Base-by-base conservation (phyloP, 2,113 vertebrate species). In the Amphiprion ocellaris region DNA sequence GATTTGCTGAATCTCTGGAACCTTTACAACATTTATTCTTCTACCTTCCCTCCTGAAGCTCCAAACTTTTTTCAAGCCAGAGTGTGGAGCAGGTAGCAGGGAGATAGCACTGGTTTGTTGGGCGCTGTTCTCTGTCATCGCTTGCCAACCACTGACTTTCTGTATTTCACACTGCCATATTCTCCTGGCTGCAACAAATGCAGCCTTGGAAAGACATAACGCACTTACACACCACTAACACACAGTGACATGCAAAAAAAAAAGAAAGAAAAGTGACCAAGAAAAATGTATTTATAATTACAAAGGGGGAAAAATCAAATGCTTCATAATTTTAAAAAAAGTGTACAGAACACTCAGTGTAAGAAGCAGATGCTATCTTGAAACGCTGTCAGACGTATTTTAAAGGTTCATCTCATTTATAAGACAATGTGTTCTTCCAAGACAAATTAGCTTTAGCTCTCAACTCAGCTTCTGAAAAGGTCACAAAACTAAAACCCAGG, bases 81-180 rank as follows among this genome's bases (percentile, higher is more conserved):
- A 59, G 61, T 83, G 61, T 46, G n/a, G 64, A 71, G 46, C 70
- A 69, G 72, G 44, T 71, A 82, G 74, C 53, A 41, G 33, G 52
- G 49, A 69, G 59, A 66, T 33, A 15, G 44, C 14, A n/a, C 37
- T 71, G 52, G 54, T 74, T 72, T 84, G 46, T 47, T 60, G 39
- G 63, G 21, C 56, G 47, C 54, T 73, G 39, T 76, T 74, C 47
- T 54, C 70, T 84, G 66, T 80, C 66, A 68, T 79, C 66, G 23
- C 5, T n/a, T 82, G 86, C 86, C 81, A 87, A 54, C 21, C 41
- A 21, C 70, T 76, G 86, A 79, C 74, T 80, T 75, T 81, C 66
- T 78, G 65, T 78, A 63, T 71, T 79, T 88, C 69, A 75, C 58
- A 59, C 53, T 71, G 78, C 79, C 54, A 63, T 6, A 23, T 67